Base-by-base conservation (phyloP, 2,888 invertebrate species). In the Noctua fimbriata region DNA sequence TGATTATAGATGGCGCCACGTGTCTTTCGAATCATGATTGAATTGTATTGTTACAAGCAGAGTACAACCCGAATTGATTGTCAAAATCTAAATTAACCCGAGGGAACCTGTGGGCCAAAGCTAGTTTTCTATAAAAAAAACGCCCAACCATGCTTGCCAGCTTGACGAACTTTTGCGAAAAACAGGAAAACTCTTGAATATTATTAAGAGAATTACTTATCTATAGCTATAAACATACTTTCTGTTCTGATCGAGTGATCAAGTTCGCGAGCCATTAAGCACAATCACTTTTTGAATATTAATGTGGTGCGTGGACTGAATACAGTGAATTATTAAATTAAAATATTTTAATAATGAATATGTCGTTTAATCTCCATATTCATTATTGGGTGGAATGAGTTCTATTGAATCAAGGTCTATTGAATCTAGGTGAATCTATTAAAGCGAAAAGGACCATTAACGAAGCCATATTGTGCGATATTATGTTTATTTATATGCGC, bases 201-300 rank as follows among this genome's bases (percentile, higher is more conserved):
- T 41, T 58, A 41, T 32, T n/a, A n/a, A 52, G 4, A 66, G 58
- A 72, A 65, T 47, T 75, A 67, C 28, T 18, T 55, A n/a, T 74
- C 1, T 32, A 47, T 36, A 63, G 24, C 66, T 58, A n/a, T 36
- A 58, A 9, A 44, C 36, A n/a, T 60, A 66, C 24, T 73, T 66
- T 55, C 18, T 32, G 66, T 73, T 82, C 73, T 72, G 41, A 69
- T 70, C 75, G 49, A 14, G 24, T 73, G 63, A 85, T 85, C 72
- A 32, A 76, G 73, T 82, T 82, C 60, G 2, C 58, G 14, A 47
- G 21, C 70, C 67, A 84, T 84, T 86, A 86, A 76, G n/a, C 75
- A 67, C 75, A 67, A 60, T 63, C 84, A 69, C 66, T 78, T 70
- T 76, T 44, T 67, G 86, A 84, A 84, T 84, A 82, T 78, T 82